Base-by-base conservation (phyloP, 2,888 invertebrate genomes). In the Oasisia sp. region DNA sequence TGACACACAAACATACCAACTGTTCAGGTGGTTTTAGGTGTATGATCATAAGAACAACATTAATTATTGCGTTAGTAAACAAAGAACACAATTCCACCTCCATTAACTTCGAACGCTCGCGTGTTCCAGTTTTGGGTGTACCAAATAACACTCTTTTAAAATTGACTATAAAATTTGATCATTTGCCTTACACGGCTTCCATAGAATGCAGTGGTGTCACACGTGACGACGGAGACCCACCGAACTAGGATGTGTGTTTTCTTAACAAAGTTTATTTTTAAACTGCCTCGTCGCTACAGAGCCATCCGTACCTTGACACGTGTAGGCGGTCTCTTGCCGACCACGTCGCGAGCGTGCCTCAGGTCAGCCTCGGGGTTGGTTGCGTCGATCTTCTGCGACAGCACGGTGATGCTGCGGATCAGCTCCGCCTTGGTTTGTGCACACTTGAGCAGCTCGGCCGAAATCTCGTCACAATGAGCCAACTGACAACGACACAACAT, bases 391-490 rank as follows among this genome's bases (percentile, higher is more conserved):
- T 74, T 19, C 27, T 74, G 74, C 14, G 74, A 74, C 74, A 74
- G 7, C 27, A 4, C 5, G 74, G 19, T 27, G 19, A 74, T 74
- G 74, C 27, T 74, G 74, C 94, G 94, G 95, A 95, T 95, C 56
- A 96, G 93, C 4, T 95, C 94, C n/a, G 95, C 95, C 92, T 96
- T 96, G 91, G 95, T 94, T 93, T 96, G 96, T 32, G 95, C 96
- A 91, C 96, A 93, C 93, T 96, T 96, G 45, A 96, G 93, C 92
- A 96, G 94, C 94, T 96, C 96, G 91, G 96, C 93, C 89, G 95
- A 95, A 91, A 96, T 93, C 93, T 96, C 95, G 93, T 96, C 95
- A 94, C 95, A 95, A 92, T 95, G 95, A 32, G 94, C 94, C 11
- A 93, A 93, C 96, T 96, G 92, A 92, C 27, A 45, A 44, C 90